Evolutionary conservation across 2,888 invertebrate species (phyloP), one percentile per base, ranked within the genome.

Genomic region (Standfussiana lucernea): DNA sequence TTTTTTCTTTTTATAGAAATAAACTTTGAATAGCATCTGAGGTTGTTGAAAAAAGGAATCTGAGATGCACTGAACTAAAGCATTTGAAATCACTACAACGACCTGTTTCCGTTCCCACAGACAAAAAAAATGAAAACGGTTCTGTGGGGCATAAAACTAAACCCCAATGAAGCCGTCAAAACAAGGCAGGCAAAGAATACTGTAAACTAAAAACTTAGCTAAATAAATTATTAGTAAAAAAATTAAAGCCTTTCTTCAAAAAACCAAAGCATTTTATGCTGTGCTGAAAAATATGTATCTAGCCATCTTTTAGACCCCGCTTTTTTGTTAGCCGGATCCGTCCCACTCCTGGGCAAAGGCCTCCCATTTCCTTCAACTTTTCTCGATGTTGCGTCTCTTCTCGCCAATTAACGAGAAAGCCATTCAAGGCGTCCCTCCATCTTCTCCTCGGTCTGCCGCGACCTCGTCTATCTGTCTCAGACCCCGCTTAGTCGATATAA

Each of bases 301-400:
- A n/a, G 11, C n/a, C 5, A 53, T n/a, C 11, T 13, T n/a, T 53
- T n/a, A 13, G 13, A n/a, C n/a, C 1, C 11, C 11, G 10, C 0
- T 13, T 53, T n/a, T 53, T 53, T n/a, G 3, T 1, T 0, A 53
- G 1, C n/a, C 1, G 0, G 1, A n/a, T n/a, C n/a, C 11, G 11
- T 13, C 53, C 53, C 53, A 53, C 11, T n/a, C n/a, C 11, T 56
- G 15, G 6, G 28, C n/a, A 5, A 13, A n/a, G 7, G 13, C n/a
- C 13, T 53, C 53, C n/a, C 13, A 5, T 2, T n/a, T 53, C 6
- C 10, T 28, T 56, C 53, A 6, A 13, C 4, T n/a, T 56, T 56
- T 28, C 28, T 28, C 56, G 6, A 28, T 56, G 28, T 15, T 6
- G 15, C n/a, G 4, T 5, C n/a, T 53, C 13, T 5, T n/a, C n/a